Conservation (phyloP, 2,797 vertebrate genomes). For the Hypotaenidia okinawae region DNA sequence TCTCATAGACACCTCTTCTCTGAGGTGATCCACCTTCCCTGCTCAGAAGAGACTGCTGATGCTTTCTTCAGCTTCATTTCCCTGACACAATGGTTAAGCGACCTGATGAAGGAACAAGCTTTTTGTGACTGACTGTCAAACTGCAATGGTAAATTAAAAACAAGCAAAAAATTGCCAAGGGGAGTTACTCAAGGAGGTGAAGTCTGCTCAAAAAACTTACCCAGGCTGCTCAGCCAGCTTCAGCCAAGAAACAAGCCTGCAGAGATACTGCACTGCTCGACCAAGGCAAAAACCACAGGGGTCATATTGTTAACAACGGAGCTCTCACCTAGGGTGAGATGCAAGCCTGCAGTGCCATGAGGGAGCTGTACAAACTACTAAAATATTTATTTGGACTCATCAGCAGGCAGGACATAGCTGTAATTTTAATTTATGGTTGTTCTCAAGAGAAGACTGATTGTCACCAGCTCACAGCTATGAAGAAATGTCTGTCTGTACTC, state of each 20-base stretch:
- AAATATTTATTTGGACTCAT: background rate
- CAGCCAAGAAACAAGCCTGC: background rate
- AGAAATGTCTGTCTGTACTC: fast-evolving
- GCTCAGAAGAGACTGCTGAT: background rate
- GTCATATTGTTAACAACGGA: background rate
- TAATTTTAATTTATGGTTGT: background rate
- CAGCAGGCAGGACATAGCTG: background rate
- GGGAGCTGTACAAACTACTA: background rate
- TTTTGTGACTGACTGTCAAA: background rate
- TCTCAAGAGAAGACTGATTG: background rate
- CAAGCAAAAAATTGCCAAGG: background rate
- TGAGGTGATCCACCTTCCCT: background rate
- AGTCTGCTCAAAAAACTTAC: background rate
- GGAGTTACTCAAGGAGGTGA: background rate
- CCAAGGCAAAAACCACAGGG: background rate
- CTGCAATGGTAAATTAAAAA: background rate
- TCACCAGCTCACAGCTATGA: background rate
- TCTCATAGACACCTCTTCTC: background rate
- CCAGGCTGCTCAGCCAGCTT: fast-evolving
- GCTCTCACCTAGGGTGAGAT: background rate
- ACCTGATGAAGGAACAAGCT: background rate
- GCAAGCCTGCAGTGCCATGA: background rate
- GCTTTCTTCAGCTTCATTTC: background rate
- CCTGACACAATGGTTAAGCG: background rate
- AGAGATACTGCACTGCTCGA: background rate